Conservation (phyloP, 1,140 invertebrate species). For the Drosophila arawakana region DNA sequence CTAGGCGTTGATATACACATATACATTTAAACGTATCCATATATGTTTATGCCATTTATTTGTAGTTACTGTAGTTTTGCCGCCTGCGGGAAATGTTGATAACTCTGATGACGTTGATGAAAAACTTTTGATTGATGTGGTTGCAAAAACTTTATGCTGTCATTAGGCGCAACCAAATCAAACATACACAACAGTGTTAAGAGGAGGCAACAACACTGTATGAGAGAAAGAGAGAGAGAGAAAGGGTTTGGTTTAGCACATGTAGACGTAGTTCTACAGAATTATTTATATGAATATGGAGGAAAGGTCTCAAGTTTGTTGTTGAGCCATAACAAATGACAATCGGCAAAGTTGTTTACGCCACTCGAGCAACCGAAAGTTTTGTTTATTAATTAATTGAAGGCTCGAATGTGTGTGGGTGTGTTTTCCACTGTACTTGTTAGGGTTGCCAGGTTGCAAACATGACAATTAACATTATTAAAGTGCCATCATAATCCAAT, state of each 20-base stretch:
- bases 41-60: conserved; percentile 4
- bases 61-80: conserved; percentile 47
- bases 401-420: conserved; percentile 45
- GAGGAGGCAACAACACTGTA: background rate
- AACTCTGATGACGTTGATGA: conserved; percentile 84
- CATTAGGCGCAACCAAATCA: conserved; percentile 64
- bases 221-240: conserved; percentile 16
- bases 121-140: conserved; percentile 83
- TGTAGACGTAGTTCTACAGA: conserved; percentile 1
- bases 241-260: conserved; percentile 36
- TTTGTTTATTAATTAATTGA: conserved; percentile 82
- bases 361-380: conserved; percentile 55
- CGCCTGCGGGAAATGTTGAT: conserved; percentile 74
- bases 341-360: conserved; percentile 48
- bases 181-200: background rate
- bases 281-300: conserved; percentile 16
- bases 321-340: conserved; percentile 34
- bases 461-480: conserved; percentile 12
- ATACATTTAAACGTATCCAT: too few species aligned
- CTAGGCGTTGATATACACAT: conserved; percentile 17
- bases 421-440: background rate
- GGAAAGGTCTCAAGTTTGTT: conserved; percentile 27
- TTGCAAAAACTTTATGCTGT: conserved; percentile 81
- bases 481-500: conserved; percentile 7
- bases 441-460: background rate